Base-by-base conservation (phyloP, 2,113 vertebrate genomes). In the Mola mola region DNA sequence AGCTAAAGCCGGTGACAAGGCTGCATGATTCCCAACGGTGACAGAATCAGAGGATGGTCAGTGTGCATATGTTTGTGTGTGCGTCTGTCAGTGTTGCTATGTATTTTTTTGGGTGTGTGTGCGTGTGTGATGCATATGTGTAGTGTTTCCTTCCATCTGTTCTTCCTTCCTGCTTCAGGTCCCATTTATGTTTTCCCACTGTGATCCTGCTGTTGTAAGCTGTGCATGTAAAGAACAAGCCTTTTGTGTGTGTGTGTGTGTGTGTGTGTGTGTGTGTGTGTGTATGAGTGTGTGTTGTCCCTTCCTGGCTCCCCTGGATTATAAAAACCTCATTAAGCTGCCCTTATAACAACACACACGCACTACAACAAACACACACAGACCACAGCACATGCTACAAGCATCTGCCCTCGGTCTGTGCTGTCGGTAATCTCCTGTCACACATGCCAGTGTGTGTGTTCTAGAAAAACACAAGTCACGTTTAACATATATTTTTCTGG, bases 121-220 rank as follows among this genome's bases (percentile, higher is more conserved):
- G 25, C 34, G 24, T 38, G 22, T 40, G 28, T 52, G 57, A 49
- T 55, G 51, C 28, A 58, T 24, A 40, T 61, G 65, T 58, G 77
- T 63, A 81, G 79, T 74, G 56, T 53, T 78, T 66, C 49, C 26
- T 48, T 75, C 77, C 79, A 84, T 86, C 79, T 87, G 83, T 78
- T 86, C 67, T 51, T 28, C 24, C 48, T 84, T 81, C 51, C 77
- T 83, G 78, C 51, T 80, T 76, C 60, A 84, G 74, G 78, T 75
- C 52, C 64, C 58, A 50, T 71, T 67, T 83, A 59, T 57, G 73
- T 66, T 74, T 75, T 72, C 87, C 76, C 67, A 72, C 84, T 85
- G 84, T 79, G 76, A 84, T 81, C 79, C 82, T 88, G 84, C 83
- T 87, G 81, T 64, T 83, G 78, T 80, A 78, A 72, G 72, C 66